These are phyloP conservation scores for Campylorhamphus procurvoides DNA, from an alignment of 2,113 vertebrate species.

Conservation along the genomic window DNA sequence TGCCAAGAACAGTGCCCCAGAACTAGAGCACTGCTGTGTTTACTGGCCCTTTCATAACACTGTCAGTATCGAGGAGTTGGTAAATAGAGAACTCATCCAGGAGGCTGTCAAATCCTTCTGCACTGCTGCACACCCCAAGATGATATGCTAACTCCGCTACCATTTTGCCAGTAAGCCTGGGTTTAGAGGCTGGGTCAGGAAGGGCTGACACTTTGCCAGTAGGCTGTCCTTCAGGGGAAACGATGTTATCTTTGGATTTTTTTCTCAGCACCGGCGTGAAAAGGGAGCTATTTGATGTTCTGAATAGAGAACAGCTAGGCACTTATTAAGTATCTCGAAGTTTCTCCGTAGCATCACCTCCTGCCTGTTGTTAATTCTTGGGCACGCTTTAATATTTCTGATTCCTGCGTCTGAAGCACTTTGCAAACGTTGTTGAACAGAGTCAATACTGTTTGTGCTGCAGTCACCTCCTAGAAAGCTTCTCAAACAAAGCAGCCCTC, in stretches of 20 bases:
- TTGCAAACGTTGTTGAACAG: background rate
- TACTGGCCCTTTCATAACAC: slow-evolving; percentile 56
- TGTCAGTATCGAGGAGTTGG: slow-evolving; percentile 48
- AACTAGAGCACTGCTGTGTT: slow-evolving; percentile 48
- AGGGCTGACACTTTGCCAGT: slow-evolving; percentile 58
- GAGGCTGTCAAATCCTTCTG: slow-evolving; percentile 73
- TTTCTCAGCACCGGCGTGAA: background rate
- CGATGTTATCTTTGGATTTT: slow-evolving; percentile 32
- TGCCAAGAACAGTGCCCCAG: slow-evolving; percentile 62
- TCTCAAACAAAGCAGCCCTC: background rate
- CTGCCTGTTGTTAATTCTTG: slow-evolving; percentile 7
- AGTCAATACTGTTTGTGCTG: background rate
- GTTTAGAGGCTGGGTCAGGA: slow-evolving; percentile 71
- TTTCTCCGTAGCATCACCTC: slow-evolving; percentile 9
- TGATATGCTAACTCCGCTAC: slow-evolving; percentile 64
- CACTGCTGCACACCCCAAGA: slow-evolving; percentile 57
- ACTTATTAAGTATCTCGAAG: background rate
- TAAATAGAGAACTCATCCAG: slow-evolving; percentile 60
- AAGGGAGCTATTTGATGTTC: slow-evolving; percentile 20
- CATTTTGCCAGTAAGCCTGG: slow-evolving; percentile 68
- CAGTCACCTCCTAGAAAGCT: background rate
- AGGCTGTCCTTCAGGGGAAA: slow-evolving; percentile 68
- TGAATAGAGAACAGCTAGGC: slow-evolving; percentile 30
- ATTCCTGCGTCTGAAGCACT: background rate
- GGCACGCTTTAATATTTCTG: background rate